Percentiles rank a stretch among this genome's conserved stretches.
phyloP scores from a whole-genome alignment of 2,797 vertebrate genomes.

The Falco columbarius region DNA sequence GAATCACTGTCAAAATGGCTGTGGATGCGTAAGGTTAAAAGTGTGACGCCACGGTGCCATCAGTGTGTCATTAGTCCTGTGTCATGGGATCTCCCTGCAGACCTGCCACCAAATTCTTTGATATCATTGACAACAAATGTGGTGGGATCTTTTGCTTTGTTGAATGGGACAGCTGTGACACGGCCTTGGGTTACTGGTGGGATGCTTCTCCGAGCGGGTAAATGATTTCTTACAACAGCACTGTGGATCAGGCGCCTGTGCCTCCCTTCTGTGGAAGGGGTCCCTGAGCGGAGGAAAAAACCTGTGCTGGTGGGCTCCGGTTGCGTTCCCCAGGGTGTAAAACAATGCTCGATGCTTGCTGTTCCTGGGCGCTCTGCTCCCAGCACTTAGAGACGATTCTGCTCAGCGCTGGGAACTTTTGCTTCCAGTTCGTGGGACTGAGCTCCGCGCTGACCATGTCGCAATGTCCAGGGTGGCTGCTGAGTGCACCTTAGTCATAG shows the following conservation, averaged over 20 bases:
- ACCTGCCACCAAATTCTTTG: slow-evolving; percentile 63
- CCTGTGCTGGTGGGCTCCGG: fast-evolving
- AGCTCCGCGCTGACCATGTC: fast-evolving
- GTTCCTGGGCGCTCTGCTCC: not conserved
- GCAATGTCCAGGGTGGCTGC: not conserved
- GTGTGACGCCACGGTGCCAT: not conserved
- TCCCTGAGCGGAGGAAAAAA: not conserved
- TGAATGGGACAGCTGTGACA: slow-evolving; percentile 62
- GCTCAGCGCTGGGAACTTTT: not conserved
- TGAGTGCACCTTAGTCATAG: fast-evolving
- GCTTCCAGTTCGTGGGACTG: fast-evolving
- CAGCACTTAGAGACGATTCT: fast-evolving
- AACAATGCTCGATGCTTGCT: fast-evolving
- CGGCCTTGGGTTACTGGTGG: slow-evolving; percentile 67
- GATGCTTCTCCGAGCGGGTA: not conserved
- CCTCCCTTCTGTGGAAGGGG: not conserved
- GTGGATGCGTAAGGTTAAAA: not conserved
- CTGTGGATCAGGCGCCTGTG: not conserved
- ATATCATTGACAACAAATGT: slow-evolving; percentile 57
- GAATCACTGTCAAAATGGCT: no score
- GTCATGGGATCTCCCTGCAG: not conserved
- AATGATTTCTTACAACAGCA: not conserved
- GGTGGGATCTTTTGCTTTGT: slow-evolving; percentile 19
- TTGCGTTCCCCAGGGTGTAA: not conserved
- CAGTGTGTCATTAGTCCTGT: not conserved